These are phyloP conservation scores for Podotricha telesiphe DNA, from an alignment of 2,888 invertebrate genomes.

Conservation along the genomic window DNA sequence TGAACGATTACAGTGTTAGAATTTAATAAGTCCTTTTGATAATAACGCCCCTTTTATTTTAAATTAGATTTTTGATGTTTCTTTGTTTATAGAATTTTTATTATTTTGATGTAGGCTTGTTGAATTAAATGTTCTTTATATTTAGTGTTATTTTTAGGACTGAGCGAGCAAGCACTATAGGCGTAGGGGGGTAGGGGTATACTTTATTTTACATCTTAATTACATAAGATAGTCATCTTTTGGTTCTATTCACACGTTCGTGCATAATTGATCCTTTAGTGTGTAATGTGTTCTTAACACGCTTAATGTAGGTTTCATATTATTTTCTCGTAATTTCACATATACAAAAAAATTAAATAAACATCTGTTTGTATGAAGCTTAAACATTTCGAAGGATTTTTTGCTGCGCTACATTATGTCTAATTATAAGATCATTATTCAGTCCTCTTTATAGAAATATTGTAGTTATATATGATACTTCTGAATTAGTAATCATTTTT, in stretches of 20 bases:
- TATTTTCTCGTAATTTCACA: background rate
- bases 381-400: no score
- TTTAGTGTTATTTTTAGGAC: no score
- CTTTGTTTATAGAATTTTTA: background rate
- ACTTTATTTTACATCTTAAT: slow-evolving; percentile 2
- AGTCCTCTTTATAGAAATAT: no score
- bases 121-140: no score
- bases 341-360: background rate
- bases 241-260: background rate
- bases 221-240: background rate
- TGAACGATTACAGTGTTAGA: slow-evolving; percentile 13
- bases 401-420: no score
- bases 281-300: slow-evolving; percentile 5
- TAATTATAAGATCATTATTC: no score
- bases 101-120: background rate
- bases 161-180: no score
- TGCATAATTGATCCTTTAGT: background rate
- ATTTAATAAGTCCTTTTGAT: slow-evolving; percentile 15
- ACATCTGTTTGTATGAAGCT: background rate
- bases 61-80: background rate
- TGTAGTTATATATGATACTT: no score
- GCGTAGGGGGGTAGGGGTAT: no score
- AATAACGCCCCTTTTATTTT: background rate
- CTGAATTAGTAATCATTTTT: no score
- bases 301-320: background rate